Evolutionary conservation across 1,140 invertebrate genomes (phyloP), one percentile per base, ranked within the genome.

Genomic region (Calosoma granatense): DNA sequence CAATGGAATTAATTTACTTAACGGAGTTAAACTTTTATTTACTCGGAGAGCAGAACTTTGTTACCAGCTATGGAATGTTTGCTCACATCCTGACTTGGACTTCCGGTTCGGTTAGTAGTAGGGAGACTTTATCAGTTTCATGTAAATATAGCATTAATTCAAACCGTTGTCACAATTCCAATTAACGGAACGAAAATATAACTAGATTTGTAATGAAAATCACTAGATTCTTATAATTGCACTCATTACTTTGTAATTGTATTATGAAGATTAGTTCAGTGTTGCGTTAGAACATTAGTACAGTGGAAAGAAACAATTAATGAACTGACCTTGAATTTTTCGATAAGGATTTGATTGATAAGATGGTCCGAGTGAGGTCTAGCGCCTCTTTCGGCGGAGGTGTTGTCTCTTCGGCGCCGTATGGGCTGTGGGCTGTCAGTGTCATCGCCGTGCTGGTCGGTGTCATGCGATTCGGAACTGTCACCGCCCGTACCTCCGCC

Each of bases 391-490:
- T 56, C 61, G 22, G 60, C 30, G 12, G 53, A 57, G 70, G 71
- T 73, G 65, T 41, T 12, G 11, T 30, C 56, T 15, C 59, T 39
- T 69, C 73, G 73, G 58, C 74, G 72, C 58, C 75, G 72, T 59
- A 78, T 72, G 59, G 76, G 72, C 54, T 77, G 77, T 59, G 79
- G 77, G 70, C 78, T 81, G 63, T 81, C 78, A 60, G 72, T 72
- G 58, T 79, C 78, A 63, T 80, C 79, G 51, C 63, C 65, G 58
- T 72, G 74, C 60, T 74, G 72, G 65, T 81, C 79, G 52, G 79
- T 81, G 67, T 81, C 79, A 65, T 80, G 78, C 59, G 79, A 81
- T 69, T 81, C 79, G 57, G 78, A 80, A 65, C 78, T 80, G 68
- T 81, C 79, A 57, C 77, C 78, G 65, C 71, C 60, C 64, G 71